Base-by-base conservation (phyloP, 2,113 vertebrate species). In the Crypturellus undulatus region DNA sequence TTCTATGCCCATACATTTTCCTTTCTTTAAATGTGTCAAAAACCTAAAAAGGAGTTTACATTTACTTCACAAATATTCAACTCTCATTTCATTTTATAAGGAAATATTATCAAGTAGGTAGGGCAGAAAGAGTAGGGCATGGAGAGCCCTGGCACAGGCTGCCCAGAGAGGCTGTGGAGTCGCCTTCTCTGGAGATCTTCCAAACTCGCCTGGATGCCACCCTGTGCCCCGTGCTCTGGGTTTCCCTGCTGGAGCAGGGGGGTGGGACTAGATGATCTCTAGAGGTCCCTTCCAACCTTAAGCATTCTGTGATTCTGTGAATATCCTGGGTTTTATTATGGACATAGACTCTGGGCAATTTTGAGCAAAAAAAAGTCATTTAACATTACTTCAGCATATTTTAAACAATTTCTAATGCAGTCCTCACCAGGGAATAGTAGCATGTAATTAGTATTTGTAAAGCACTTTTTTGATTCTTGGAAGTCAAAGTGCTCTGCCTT, bases 401-500 rank as follows among this genome's bases (percentile, higher is more conserved):
- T 96, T 89, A 95, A 79, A 75, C 62, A 58, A 60, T 95, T 92
- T 92, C 43, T 92, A 89, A 91, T 76, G 73, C 34, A 82, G 82
- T 60, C 22, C 43, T 89, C 78, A 81, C n/a, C 34, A 51, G 84
- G 56, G 70, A 87, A 51, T 71, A 64, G 42, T 79, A 87, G 28
- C 10, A 5, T 42, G 18, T 84, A 84, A 84, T 95, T 91, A 92
- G 78, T 64, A 81, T 79, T 92, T 82, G 62, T 87, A 89, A 94
- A 95, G 28, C 21, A 32, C 36, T 71, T 89, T 75, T 96, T 71
- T 94, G 32, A 81, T 87, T 67, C 67, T n/a, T 84, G 47, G 30
- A 89, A 89, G 69, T 79, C 73, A 71, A 89, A 93, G 79, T 82
- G 38, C 60, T 91, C 59, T 79, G 34, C 63, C 68, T 92, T 81